A percentile compares a stretch with the other conserved stretches of the same genome.
Conservation (phyloP, 2,888 invertebrate species). For the Bombyx huttoni region DNA sequence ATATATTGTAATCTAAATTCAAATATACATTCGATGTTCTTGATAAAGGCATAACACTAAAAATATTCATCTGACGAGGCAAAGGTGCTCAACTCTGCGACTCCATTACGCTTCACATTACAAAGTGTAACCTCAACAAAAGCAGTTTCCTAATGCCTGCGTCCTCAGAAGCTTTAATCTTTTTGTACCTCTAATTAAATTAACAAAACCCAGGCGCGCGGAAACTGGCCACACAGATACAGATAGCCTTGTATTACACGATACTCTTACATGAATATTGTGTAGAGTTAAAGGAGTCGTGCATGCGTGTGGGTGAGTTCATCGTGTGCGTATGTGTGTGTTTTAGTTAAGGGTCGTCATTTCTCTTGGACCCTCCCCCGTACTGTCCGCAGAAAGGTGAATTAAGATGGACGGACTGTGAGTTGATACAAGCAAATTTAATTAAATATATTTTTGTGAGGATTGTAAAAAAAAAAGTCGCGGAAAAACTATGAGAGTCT, state of each 20-base stretch:
- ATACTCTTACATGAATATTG: slow-evolving; percentile 20
- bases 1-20: too few relatives aligned
- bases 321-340: slow-evolving; percentile 61
- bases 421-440: slow-evolving; percentile 21
- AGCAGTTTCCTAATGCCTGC: slow-evolving; percentile 60
- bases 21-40: too few relatives aligned
- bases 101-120: slow-evolving; percentile 3
- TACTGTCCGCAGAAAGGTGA: slow-evolving; percentile 73
- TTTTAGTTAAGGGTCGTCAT: slow-evolving; percentile 74
- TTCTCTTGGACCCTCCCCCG: slow-evolving; percentile 73
- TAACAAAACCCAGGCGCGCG: slow-evolving; percentile 68
- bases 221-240: slow-evolving; percentile 67
- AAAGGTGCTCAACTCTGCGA: neutral
- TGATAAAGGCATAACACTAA: too few relatives aligned
- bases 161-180: slow-evolving; percentile 64
- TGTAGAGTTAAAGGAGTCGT: slow-evolving; percentile 25
- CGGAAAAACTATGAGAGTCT: too few relatives aligned
- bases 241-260: slow-evolving; percentile 21
- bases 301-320: slow-evolving; percentile 36
- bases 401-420: slow-evolving; percentile 48
- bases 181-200: slow-evolving; percentile 73
- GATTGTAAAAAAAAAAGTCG: too few relatives aligned
- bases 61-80: neutral
- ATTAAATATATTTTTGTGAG: too few relatives aligned
- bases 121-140: slow-evolving; percentile 46